Conservation (phyloP, 2,888 invertebrate genomes). For the Rhagonycha fulva region DNA sequence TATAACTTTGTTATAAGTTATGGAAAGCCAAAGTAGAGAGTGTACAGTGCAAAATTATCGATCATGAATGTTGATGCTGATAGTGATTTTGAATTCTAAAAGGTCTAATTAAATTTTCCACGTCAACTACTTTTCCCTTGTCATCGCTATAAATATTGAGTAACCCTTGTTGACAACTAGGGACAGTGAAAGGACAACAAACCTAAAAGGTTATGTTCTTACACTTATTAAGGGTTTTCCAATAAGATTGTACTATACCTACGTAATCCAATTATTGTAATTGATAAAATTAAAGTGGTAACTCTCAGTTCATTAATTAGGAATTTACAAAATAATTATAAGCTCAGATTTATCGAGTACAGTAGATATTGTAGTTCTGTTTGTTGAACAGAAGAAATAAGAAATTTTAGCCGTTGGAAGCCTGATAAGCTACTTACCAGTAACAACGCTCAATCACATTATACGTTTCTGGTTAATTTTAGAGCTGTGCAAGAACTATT, state of each 20-base stretch:
- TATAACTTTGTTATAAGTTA: conserved; percentile 8
- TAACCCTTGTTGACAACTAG: neutral
- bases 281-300: neutral
- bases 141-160: conserved; percentile 15
- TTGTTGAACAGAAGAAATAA: too few species aligned
- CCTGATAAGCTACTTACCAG: too few species aligned
- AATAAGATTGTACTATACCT: neutral
- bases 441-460: too few species aligned
- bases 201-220: neutral
- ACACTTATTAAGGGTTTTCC: neutral
- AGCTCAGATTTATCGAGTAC: neutral
- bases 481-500: too few species aligned
- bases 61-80: conserved; percentile 21
- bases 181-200: conserved; percentile 1
- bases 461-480: too few species aligned
- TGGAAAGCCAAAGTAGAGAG: conserved; percentile 3
- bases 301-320: neutral
- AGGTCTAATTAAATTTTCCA: conserved; percentile 25
- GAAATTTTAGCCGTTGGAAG: too few species aligned
- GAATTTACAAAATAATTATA: neutral
- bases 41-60: conserved; percentile 14
- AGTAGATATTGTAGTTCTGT: too few species aligned
- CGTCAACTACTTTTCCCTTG: conserved; percentile 18
- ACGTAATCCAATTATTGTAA: neutral
- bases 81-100: conserved; percentile 11